Percentiles rank a stretch among this genome's conserved stretches.
phyloP scores from a whole-genome alignment of 1,140 invertebrate genomes.

The Macrostomum lignano region DNA sequence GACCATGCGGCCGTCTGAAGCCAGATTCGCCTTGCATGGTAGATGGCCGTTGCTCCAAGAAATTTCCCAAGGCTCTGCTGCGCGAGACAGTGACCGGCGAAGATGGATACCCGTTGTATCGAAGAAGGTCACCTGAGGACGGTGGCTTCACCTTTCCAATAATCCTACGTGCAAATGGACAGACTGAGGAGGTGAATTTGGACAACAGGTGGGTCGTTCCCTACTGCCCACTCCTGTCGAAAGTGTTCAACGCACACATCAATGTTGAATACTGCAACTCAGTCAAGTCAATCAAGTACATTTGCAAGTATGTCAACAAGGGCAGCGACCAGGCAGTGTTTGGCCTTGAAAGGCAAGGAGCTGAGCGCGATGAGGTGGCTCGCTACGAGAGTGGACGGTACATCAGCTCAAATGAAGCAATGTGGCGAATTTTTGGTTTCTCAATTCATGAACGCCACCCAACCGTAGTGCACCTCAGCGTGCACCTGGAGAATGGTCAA shows the following conservation, averaged over 20 bases:
- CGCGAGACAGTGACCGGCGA: conserved; percentile 4
- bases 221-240: conserved; percentile 8
- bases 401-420: conserved; percentile 7
- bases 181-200: conserved; percentile 3
- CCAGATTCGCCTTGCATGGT: too few species aligned
- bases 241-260: conserved; percentile 9
- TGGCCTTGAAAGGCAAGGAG: conserved; percentile 4
- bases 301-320: conserved; percentile 19
- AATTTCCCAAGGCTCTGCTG: conserved; percentile 9
- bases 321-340: conserved; percentile 11
- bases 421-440: conserved; percentile 4
- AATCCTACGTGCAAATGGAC: background rate
- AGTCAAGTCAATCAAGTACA: conserved; percentile 11
- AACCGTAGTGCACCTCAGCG: conserved; percentile 21
- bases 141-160: too few species aligned
- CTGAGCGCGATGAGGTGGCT: conserved; percentile 8
- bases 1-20: too few species aligned
- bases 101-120: conserved; percentile 9
- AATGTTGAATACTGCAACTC: conserved; percentile 10
- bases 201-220: conserved; percentile 8
- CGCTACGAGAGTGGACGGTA: conserved; percentile 9
- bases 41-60: too few species aligned
- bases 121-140: conserved; percentile 1
- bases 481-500: conserved; percentile 30
- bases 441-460: conserved; percentile 7